Base-by-base conservation (phyloP, 2,797 vertebrate species). In the Falco cherrug region DNA sequence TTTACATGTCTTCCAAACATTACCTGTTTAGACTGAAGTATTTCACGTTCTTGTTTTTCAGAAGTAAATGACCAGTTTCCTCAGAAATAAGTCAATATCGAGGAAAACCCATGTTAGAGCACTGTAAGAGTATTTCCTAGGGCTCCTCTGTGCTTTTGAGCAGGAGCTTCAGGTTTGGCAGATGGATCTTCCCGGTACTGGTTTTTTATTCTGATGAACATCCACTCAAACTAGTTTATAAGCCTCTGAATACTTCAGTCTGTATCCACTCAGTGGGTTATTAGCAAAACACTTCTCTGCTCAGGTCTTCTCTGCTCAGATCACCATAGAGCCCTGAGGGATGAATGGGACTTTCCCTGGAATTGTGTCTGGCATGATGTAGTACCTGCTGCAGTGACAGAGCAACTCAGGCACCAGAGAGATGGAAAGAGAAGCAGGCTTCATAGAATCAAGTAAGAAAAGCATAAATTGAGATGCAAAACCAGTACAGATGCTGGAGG, bases 341-440 rank as follows among this genome's bases (percentile, higher is more conserved):
- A 48, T 43, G 10, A 45, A 22, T 0, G 9, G 21, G 61, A 37
- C 48, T 74, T 84, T 53, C 29, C 57, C 47, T 78, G n/a, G 53
- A 84, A 75, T 47, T 89, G 10, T 16, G 57, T 60, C 61, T 92
- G 13, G 53, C 41, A 15, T 45, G 65, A 29, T 1, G 1, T 4
- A 35, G 16, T 26, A 54, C 29, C 57, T 61, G 8, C 67, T 47
- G 20, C 54, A n/a, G 35, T 20, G 47, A 47, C 67, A 92, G 41
- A 80, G 84, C 0, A 0, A 64, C 31, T 71, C 43, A 64, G 35
- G n/a, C 3, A 19, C 67, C 29, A 12, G 18, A 83, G 16, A 5
- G 3, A 16, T 12, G 31, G 61, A 24, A 71, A 68, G 85, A 82
- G 31, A 7, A 77, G 37, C 11, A 35, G 25, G 29, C 10, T 59